A percentile compares a stretch with the other conserved stretches of the same genome.
These are phyloP conservation scores for Aphidius gifuensis DNA, from an alignment of 1,140 invertebrate genomes.

Conservation along the genomic window DNA sequence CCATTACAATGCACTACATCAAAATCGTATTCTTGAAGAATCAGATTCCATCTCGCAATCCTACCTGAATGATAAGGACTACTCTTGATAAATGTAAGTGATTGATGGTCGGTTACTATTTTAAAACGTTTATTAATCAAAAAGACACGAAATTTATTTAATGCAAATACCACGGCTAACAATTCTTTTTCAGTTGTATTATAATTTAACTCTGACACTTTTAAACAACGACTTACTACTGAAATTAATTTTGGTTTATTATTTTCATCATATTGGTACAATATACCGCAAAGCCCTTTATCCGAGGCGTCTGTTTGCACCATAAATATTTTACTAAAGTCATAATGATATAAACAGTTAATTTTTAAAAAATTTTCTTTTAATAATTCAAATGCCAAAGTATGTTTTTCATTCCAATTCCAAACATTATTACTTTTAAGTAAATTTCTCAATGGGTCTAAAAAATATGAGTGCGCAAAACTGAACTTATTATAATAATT, in stretches of 20 bases:
- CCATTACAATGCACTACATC: conserved; percentile 15
- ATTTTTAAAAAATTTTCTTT: conserved; percentile 11
- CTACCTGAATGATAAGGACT: conserved; percentile 11
- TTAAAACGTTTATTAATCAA: conserved; percentile 13
- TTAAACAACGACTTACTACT: conserved; percentile 10
- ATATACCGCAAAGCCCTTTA: not conserved
- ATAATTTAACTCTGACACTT: conserved; percentile 14
- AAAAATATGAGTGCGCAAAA: not conserved
- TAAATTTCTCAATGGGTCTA: conserved; percentile 13
- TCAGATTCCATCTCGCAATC: conserved; percentile 13
- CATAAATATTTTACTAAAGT: not conserved
- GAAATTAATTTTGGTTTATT: not conserved
- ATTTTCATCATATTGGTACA: not conserved
- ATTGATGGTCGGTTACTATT: conserved; percentile 20
- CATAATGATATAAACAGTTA: conserved; percentile 3
- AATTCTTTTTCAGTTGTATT: conserved; percentile 23
- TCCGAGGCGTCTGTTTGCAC: conserved; percentile 9
- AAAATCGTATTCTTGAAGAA: conserved; percentile 21
- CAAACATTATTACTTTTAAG: not conserved
- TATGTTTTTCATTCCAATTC: conserved; percentile 7
- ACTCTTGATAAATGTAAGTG: conserved; percentile 17
- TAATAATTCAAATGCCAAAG: not conserved
- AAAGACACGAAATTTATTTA: conserved; percentile 21
- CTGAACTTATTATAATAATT: conserved; percentile 12
- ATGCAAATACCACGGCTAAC: conserved; percentile 19